Conservation (phyloP, 1,140 invertebrate species). For the Lasioglossum baleicum region DNA sequence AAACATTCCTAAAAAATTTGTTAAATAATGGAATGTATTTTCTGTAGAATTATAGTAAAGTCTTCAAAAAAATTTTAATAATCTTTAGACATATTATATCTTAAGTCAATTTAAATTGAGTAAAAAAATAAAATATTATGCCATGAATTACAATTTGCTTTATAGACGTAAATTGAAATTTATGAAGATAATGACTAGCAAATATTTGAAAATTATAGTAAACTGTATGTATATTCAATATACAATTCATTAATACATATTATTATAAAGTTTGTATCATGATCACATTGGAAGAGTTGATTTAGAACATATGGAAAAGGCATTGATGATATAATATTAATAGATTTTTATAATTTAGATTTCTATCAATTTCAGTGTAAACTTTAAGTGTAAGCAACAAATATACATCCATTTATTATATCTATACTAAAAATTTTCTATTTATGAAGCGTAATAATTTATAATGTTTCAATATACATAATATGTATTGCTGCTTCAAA, state of each 20-base stretch:
- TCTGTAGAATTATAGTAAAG: slow-evolving; percentile 1
- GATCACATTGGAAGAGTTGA: no score
- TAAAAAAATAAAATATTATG: no score
- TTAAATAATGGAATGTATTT: slow-evolving; percentile 25
- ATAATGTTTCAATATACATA: slow-evolving; percentile 20
- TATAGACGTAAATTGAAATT: no score
- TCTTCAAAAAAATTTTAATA: no score
- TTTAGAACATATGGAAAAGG: no score
- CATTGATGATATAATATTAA: slow-evolving; percentile 10
- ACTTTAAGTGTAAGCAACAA: slow-evolving; percentile 41
- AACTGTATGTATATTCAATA: no score
- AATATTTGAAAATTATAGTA: no score
- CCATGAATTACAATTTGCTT: no score
- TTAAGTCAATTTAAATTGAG: no score
- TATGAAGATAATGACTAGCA: no score
- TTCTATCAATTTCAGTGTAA: slow-evolving; percentile 14
- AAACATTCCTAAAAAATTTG: slow-evolving; percentile 21
- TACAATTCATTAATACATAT: slow-evolving; percentile 6
- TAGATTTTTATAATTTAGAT: slow-evolving; percentile 26
- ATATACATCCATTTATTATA: slow-evolving; percentile 23
- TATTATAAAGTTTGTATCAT: slow-evolving; percentile 17
- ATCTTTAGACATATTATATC: no score
- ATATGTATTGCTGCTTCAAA: no score
- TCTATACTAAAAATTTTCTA: slow-evolving; percentile 31
- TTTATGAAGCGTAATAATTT: slow-evolving; percentile 30